These are phyloP conservation scores for Siderastrea radians DNA, from an alignment of 92 coral and sea anemone genomes.

Conservation along the genomic window DNA sequence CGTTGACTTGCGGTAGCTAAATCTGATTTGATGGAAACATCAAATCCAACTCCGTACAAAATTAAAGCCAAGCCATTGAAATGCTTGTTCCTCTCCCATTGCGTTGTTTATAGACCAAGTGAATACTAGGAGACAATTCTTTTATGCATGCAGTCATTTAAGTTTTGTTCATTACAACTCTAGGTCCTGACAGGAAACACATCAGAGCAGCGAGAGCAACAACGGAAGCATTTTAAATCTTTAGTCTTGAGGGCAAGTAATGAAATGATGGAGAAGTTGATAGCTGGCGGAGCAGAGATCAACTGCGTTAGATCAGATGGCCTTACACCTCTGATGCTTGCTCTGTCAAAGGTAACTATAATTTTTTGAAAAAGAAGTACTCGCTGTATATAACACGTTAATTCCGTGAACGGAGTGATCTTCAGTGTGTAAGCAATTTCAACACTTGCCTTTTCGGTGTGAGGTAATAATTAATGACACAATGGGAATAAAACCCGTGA, in stretches of 20 bases:
- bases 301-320: slow-evolving; percentile 66
- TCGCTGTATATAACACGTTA: background rate
- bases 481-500: no score
- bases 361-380: background rate
- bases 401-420: background rate
- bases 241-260: slow-evolving; percentile 63
- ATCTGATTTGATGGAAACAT: no score
- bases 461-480: no score
- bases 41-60: background rate
- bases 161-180: background rate
- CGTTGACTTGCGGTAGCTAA: no score
- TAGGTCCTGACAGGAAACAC: slow-evolving; percentile 42
- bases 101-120: no score
- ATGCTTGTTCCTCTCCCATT: no score
- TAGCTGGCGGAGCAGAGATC: slow-evolving; percentile 78
- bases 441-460: no score
- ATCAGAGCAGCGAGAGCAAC: slow-evolving; percentile 62
- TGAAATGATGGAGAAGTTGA: slow-evolving; percentile 77
- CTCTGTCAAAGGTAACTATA: slow-evolving; percentile 49
- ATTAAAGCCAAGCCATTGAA: background rate
- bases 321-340: slow-evolving; percentile 77
- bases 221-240: slow-evolving; percentile 49
- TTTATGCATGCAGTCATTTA: background rate
- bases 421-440: no score
- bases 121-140: no score